Base-by-base conservation (phyloP, 2,113 vertebrate species). In the Malaclemys terrapin region DNA sequence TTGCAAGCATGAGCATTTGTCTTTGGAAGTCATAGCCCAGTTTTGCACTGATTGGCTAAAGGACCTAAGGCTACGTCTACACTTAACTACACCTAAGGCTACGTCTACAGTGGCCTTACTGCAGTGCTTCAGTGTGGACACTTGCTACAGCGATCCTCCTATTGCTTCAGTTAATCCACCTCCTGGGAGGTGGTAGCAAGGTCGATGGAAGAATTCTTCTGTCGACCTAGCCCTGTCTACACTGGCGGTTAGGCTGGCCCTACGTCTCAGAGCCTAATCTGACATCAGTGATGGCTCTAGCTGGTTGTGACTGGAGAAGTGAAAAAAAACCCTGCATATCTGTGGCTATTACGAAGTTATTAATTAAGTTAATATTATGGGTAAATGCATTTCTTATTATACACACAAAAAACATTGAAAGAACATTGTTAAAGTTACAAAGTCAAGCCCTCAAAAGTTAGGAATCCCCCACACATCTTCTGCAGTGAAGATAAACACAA, bases 11-110 rank as follows among this genome's bases (percentile, higher is more conserved):
- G 86, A 93, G 75, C 38, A 54, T 92, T 94, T 89, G 83, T 38
- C 89, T 94, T 84, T 83, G 86, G 93, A 94, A 91, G 92, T 96
- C 83, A 42, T 49, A 38, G 78, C 0, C 87, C 65, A 91, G 59
- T 45, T 62, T 69, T 17, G 62, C 38, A n/a, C 85, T 52, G 35
- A 31, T 81, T n/a, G 42, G 35, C 69, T 80, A 49, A 45, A 59
- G 57, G 42, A n/a, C 2, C 9, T 22, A 75, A 75, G 69, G 59
- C 27, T 62, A 62, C 3, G 11, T 31, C 29, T 35, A 35, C 29
- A 35, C 29, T 31, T 31, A 14, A 62, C 35, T n/a, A n/a, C n/a
- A n/a, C 2, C 9, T 22, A 75, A 75, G 69, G 59, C 27, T 62
- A 62, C 3, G 11, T 31, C 59, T 31, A 62, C 62, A 62, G 27